Base-by-base conservation (phyloP, 2,113 vertebrate genomes). In the Psittacula cyanocephala region DNA sequence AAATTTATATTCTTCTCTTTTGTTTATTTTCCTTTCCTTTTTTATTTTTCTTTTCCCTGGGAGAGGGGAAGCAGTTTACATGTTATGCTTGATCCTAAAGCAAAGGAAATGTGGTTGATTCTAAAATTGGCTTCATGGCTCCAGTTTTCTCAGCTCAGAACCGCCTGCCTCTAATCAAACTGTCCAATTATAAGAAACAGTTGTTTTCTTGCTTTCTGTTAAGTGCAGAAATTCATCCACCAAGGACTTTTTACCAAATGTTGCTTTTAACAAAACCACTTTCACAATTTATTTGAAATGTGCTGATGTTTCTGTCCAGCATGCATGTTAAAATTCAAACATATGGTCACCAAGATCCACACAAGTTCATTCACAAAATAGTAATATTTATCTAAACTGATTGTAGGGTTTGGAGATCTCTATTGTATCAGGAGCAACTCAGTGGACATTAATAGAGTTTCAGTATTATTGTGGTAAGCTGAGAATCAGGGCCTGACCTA, bases 151-250 rank as follows among this genome's bases (percentile, higher is more conserved):
- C 89, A 19, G 96, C 95, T 96, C 87, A 37, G 93, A 96, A 96
- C 97, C 97, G 98, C 98, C 97, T 98, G 98, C 97, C 97, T 98
- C 97, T 97, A 98, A 98, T 98, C 97, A 98, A 98, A 97, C 97
- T 98, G 98, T 97, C 98, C 98, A 98, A 98, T 98, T 97, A 97
- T 97, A 97, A 96, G 97, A 98, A 98, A 97, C 97, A 97, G 97
- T 98, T 97, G 98, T 97, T 97, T 96, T 97, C 96, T 97, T 97
- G 95, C 96, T 97, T 98, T 98, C 95, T 98, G 95, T 95, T 97
- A 97, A 98, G 97, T 93, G 88, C 94, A 98, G 95, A 97, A 97
- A 95, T 97, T 97, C 81, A 97, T 97, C 96, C 97, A 95, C 93
- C 76, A 96, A 96, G 89, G 85, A 93, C 90, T 92, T 96, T 92